phyloP scores from a whole-genome alignment of 2,797 vertebrate genomes.

The Ctenopoma kingsleyae region DNA sequence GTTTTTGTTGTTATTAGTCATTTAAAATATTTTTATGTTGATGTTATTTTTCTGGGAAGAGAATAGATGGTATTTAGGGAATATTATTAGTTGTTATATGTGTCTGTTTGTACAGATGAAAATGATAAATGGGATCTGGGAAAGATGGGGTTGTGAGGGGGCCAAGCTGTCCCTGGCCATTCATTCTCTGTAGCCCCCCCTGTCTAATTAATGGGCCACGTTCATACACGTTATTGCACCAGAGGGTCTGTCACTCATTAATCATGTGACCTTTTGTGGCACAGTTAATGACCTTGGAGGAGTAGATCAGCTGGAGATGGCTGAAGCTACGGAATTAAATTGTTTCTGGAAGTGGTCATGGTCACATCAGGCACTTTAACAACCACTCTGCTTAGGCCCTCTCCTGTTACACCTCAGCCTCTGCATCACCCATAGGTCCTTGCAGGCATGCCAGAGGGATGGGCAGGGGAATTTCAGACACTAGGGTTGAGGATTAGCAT shows the following conservation, averaged over 20 bases:
- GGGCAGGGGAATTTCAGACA: constrained; percentile 42
- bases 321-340: constrained; percentile 98
- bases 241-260: constrained; percentile 98
- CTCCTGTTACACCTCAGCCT: constrained; percentile 65
- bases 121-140: constrained; percentile 77
- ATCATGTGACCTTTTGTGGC: constrained; percentile 98
- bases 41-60: constrained; percentile 9
- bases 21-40: constrained; percentile 3
- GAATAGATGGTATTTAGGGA: constrained; percentile 35
- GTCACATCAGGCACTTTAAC: constrained; percentile 97
- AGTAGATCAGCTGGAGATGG: constrained; percentile 99
- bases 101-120: constrained; percentile 76
- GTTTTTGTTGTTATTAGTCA: not conserved
- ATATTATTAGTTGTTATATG: constrained; percentile 51
- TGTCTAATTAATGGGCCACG: constrained; percentile 97
- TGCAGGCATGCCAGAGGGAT: constrained; percentile 33
- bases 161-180: constrained; percentile 85
- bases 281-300: constrained; percentile 99
- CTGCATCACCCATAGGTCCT: constrained; percentile 41
- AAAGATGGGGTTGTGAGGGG: constrained; percentile 80
- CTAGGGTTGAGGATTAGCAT: constrained; percentile 48
- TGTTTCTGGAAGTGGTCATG: constrained; percentile 99
- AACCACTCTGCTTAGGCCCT: constrained; percentile 83
- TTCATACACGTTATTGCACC: constrained; percentile 94
- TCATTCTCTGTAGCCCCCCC: constrained; percentile 90